Percentiles rank a stretch among this genome's conserved stretches.
Conservation (phyloP, 1,140 invertebrate genomes). For the Drosophila subpulchrella region DNA sequence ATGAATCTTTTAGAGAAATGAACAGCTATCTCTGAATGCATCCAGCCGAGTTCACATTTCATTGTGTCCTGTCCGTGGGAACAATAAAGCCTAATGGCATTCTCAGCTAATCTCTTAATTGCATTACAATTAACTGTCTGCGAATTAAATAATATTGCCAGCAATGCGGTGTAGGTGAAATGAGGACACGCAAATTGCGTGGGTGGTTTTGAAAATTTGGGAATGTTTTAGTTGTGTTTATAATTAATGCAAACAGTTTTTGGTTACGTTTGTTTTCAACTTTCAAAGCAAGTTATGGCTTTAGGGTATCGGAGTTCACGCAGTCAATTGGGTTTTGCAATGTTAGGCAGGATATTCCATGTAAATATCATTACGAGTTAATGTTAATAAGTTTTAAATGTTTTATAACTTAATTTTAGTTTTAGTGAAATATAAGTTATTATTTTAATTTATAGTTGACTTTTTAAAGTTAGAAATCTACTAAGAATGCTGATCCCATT, state of each 20-base stretch:
- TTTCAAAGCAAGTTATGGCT: neutral
- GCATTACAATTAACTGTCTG: slow-evolving; percentile 77
- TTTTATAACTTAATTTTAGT: too few relatives aligned
- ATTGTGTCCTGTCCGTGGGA: slow-evolving; percentile 21
- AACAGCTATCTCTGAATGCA: slow-evolving; percentile 8
- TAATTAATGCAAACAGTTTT: neutral
- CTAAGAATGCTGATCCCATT: too few relatives aligned
- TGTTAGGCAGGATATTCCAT: too few relatives aligned
- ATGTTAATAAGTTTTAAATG: too few relatives aligned
- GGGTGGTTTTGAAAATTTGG: slow-evolving; percentile 23
- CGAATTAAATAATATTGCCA: slow-evolving; percentile 70
- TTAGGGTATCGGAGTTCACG: neutral
- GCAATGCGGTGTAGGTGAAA: slow-evolving; percentile 32
- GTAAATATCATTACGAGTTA: too few relatives aligned
- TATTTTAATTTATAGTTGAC: too few relatives aligned
- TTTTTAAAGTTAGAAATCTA: too few relatives aligned
- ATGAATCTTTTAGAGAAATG: slow-evolving; percentile 8
- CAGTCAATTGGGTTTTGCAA: too few relatives aligned
- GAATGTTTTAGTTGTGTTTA: neutral
- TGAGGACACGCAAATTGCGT: slow-evolving; percentile 5
- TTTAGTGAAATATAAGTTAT: too few relatives aligned
- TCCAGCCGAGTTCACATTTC: slow-evolving; percentile 5
- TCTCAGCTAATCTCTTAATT: slow-evolving; percentile 76
- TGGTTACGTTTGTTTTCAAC: neutral
- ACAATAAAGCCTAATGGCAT: slow-evolving; percentile 77